Percentiles rank a stretch among this genome's conserved stretches.
Evolutionary conservation across 92 coral and sea anemone genomes (phyloP).

Genomic region (Palythoa heliodiscus): DNA sequence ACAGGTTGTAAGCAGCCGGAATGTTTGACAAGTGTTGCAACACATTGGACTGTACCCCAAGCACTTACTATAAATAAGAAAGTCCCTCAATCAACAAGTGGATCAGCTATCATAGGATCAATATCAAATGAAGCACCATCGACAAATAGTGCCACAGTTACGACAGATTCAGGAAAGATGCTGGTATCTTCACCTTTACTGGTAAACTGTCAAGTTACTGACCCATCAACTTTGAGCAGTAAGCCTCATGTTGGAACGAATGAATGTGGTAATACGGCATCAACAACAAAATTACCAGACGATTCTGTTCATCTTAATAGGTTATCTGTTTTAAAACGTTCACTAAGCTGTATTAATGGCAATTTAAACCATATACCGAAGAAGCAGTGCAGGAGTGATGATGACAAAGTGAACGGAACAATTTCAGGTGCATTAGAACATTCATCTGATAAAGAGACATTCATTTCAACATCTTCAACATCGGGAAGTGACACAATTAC

Average conservation of each 20-base stretch:
- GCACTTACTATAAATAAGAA: background rate
- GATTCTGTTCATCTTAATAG: background rate
- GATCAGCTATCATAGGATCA: background rate
- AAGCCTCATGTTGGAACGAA: background rate
- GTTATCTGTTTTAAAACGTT: conserved; percentile 5
- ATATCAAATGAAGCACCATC: background rate
- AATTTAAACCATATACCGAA: conserved; percentile 19
- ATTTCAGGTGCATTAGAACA: background rate
- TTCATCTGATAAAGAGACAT: background rate
- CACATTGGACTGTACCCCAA: background rate
- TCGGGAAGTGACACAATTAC: background rate
- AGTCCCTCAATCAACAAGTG: background rate
- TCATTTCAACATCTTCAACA: background rate
- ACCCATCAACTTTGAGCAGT: background rate
- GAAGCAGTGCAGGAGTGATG: background rate
- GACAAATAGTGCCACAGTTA: background rate
- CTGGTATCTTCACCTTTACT: background rate
- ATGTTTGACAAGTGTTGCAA: background rate
- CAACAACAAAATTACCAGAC: background rate
- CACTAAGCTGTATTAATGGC: conserved; percentile 34
- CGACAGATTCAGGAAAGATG: background rate
- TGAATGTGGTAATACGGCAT: background rate
- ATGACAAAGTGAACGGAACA: background rate
- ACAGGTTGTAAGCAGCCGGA: background rate
- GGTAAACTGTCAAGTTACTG: background rate